These are phyloP conservation scores for Bombus sibiricus DNA, from an alignment of 1,140 invertebrate genomes.

Conservation along the genomic window DNA sequence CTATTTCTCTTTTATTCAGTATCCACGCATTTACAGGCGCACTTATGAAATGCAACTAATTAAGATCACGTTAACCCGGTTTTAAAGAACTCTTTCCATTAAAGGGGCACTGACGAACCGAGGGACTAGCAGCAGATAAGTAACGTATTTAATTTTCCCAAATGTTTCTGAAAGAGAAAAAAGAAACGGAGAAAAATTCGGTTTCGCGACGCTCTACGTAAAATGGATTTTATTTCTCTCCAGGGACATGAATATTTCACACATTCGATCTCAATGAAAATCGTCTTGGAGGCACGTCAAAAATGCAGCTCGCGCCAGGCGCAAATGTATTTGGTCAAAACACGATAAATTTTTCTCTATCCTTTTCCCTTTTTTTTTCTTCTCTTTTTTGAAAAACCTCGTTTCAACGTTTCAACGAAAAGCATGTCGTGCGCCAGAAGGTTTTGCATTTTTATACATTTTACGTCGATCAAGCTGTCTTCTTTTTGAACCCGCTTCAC, in stretches of 20 bases:
- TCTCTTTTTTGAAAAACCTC: neutral
- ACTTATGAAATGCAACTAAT: slow-evolving; percentile 40
- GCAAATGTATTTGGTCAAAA: neutral
- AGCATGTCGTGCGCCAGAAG: neutral
- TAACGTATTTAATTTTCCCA: neutral
- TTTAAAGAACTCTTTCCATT: slow-evolving; percentile 27
- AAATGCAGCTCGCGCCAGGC: neutral
- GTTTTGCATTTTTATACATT: slow-evolving; percentile 64
- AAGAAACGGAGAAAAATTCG: neutral
- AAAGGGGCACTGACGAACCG: slow-evolving; percentile 31
- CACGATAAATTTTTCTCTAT: slow-evolving; percentile 12
- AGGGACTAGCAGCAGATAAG: neutral
- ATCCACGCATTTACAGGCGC: slow-evolving; percentile 16
- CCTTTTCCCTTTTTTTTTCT: neutral
- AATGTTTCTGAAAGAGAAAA: neutral
- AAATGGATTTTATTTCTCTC: slow-evolving; percentile 43
- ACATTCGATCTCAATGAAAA: slow-evolving; percentile 33
- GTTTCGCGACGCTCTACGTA: neutral
- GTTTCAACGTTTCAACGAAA: slow-evolving; percentile 16
- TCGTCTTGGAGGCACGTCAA: slow-evolving; percentile 29
- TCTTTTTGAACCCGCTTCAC: slow-evolving; percentile 54
- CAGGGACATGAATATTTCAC: slow-evolving; percentile 30
- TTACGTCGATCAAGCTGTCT: slow-evolving; percentile 12
- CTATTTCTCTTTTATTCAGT: neutral
- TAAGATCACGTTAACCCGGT: slow-evolving; percentile 37